Evolutionary conservation across 2,113 vertebrate genomes (phyloP).

Genomic region (Corynorhinus townsendii): DNA sequence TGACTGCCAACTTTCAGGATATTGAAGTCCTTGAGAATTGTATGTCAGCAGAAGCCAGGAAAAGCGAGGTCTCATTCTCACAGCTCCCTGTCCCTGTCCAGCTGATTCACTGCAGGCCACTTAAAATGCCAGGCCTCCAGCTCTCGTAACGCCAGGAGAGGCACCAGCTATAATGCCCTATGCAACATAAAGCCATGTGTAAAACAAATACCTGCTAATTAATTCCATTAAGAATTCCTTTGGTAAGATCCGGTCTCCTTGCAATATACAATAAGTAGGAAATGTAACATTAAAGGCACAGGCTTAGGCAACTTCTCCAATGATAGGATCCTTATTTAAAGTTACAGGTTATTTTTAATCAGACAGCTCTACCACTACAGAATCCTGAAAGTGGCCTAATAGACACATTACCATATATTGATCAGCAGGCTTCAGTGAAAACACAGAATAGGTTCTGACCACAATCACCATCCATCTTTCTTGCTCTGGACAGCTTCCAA

Average conservation of each 20-base stretch:
- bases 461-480: neutral
- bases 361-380: neutral
- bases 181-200: conserved; percentile 72
- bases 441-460: neutral
- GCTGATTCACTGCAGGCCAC: conserved; percentile 77
- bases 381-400: neutral
- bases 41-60: conserved; percentile 64
- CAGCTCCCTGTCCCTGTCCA: conserved; percentile 69
- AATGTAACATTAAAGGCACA: neutral
- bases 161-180: conserved; percentile 72
- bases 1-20: conserved; percentile 76
- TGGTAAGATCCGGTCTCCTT: conserved; percentile 52
- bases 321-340: neutral
- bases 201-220: conserved; percentile 78
- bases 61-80: conserved; percentile 63
- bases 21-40: conserved; percentile 50
- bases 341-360: neutral
- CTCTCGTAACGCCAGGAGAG: conserved; percentile 76
- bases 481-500: conserved; percentile 43
- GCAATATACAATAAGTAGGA: conserved; percentile 37
- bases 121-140: conserved; percentile 74
- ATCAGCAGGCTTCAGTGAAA: conserved; percentile 3
- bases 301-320: neutral
- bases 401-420: neutral
- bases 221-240: conserved; percentile 79